A percentile compares a stretch with the other conserved stretches of the same genome.
Evolutionary conservation across 2,797 vertebrate species (phyloP).

Genomic region (Malurus leucopterus): DNA sequence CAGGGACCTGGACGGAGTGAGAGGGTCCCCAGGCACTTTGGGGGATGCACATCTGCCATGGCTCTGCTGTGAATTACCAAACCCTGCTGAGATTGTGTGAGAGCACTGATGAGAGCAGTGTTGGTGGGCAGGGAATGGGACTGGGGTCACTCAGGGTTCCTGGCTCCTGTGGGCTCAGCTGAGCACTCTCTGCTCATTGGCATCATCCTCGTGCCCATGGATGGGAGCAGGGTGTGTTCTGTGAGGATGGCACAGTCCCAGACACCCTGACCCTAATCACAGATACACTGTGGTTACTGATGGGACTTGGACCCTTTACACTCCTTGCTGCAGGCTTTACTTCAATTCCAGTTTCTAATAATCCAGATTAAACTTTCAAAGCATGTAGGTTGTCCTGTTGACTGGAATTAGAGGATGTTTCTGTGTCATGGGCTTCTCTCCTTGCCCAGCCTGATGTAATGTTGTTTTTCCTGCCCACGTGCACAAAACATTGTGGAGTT

Average conservation of each 20-base stretch:
- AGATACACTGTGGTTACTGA: fast-evolving
- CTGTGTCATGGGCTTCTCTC: not conserved
- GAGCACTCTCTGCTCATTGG: not conserved
- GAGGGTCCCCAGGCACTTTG: fast-evolving
- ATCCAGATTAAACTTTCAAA: not conserved
- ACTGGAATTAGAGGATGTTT: not conserved
- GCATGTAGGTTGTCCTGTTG: not conserved
- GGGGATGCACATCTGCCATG: fast-evolving
- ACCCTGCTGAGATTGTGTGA: not conserved
- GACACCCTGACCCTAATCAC: fast-evolving
- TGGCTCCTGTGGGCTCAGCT: not conserved
- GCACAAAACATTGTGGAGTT: not conserved
- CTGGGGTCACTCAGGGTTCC: not conserved
- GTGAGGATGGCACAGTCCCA: not conserved
- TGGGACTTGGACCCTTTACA: not conserved
- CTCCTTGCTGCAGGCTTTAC: not conserved
- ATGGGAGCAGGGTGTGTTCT: not conserved
- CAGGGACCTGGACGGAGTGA: not conserved
- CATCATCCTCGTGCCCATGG: fast-evolving
- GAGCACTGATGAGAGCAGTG: not conserved
- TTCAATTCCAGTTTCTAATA: not conserved
- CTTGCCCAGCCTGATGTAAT: not conserved
- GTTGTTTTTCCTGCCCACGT: not conserved
- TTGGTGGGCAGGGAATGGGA: not conserved
- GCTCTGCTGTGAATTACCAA: not conserved